Conservation (phyloP, 2,888 invertebrate species). For the Galeruca laticollis region DNA sequence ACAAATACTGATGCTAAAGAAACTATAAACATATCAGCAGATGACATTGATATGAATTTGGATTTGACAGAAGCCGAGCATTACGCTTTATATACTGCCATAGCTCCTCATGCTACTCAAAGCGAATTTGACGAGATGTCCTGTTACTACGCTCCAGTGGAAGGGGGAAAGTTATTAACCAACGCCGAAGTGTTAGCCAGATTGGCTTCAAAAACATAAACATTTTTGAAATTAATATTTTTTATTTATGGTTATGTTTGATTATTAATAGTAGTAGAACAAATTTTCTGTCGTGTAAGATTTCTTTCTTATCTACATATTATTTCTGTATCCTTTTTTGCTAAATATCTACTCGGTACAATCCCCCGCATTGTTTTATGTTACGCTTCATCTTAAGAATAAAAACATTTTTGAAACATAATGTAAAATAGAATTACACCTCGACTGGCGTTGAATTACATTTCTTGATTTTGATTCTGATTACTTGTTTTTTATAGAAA, state of each 20-base stretch:
- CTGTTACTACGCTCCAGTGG: conserved; percentile 87
- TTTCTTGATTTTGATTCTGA: too few relatives aligned
- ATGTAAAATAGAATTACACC: too few relatives aligned
- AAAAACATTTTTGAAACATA: too few relatives aligned
- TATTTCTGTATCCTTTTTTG: too few relatives aligned
- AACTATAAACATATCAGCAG: conserved; percentile 44
- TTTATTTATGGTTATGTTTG: conserved; percentile 37
- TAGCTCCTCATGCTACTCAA: conserved; percentile 87
- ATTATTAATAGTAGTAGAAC: too few relatives aligned
- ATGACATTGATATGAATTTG: conserved; percentile 66
- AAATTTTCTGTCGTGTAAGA: too few relatives aligned
- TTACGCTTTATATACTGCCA: conserved; percentile 87
- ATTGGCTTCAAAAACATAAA: conserved; percentile 54
- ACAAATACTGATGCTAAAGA: conserved; percentile 1
- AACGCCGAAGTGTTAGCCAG: conserved; percentile 56
- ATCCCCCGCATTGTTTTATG: too few relatives aligned
- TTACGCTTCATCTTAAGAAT: too few relatives aligned
- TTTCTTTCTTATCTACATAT: too few relatives aligned
- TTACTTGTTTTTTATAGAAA: too few relatives aligned
- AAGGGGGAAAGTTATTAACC: conserved; percentile 78
- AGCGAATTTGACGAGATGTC: conserved; percentile 92
- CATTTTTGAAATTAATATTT: conserved; percentile 23
- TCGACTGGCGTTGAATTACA: too few relatives aligned
- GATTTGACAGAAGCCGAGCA: conserved; percentile 90
- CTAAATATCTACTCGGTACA: too few relatives aligned